phyloP scores from a whole-genome alignment of 2,888 invertebrate genomes.

The Ptilodon capucinus region DNA sequence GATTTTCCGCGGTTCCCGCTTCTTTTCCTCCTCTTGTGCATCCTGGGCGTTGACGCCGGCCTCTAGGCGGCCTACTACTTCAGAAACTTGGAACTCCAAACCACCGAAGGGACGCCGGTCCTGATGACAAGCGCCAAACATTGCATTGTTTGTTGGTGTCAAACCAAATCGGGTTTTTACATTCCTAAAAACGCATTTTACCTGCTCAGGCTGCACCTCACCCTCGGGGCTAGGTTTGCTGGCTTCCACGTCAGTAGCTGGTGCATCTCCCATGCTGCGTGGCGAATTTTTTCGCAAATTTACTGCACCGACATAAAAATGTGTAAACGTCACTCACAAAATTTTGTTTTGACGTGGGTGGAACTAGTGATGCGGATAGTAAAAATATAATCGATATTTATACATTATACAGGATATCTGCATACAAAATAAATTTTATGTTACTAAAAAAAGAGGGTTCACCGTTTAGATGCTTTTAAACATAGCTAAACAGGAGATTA shows the following conservation, averaged over 20 bases:
- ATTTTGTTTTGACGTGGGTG: slow-evolving; percentile 68
- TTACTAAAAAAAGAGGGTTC: too few species aligned
- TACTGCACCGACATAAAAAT: slow-evolving; percentile 69
- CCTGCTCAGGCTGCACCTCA: slow-evolving; percentile 55
- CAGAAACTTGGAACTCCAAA: slow-evolving; percentile 88
- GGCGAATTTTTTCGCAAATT: slow-evolving; percentile 65
- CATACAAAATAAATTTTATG: too few species aligned
- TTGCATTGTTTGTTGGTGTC: slow-evolving; percentile 21
- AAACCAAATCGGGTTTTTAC: slow-evolving; percentile 9
- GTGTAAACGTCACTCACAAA: slow-evolving; percentile 74
- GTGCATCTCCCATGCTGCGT: slow-evolving; percentile 78
- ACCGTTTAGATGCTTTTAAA: too few species aligned
- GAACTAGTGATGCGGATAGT: background rate
- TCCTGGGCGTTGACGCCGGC: slow-evolving; percentile 82
- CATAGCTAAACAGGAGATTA: too few species aligned
- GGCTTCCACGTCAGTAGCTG: slow-evolving; percentile 62
- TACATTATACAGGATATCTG: too few species aligned
- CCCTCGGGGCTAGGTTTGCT: slow-evolving; percentile 53
- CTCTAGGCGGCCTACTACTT: slow-evolving; percentile 87
- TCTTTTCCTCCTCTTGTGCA: slow-evolving; percentile 63
- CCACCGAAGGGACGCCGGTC: slow-evolving; percentile 85
- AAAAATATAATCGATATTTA: too few species aligned
- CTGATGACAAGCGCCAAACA: slow-evolving; percentile 58
- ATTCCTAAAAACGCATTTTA: slow-evolving; percentile 35
- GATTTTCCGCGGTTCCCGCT: slow-evolving; percentile 71